Percentiles rank a stretch among this genome's conserved stretches.
Evolutionary conservation across 2,113 vertebrate species (phyloP).

Genomic region (Hippocampus barbouri): DNA sequence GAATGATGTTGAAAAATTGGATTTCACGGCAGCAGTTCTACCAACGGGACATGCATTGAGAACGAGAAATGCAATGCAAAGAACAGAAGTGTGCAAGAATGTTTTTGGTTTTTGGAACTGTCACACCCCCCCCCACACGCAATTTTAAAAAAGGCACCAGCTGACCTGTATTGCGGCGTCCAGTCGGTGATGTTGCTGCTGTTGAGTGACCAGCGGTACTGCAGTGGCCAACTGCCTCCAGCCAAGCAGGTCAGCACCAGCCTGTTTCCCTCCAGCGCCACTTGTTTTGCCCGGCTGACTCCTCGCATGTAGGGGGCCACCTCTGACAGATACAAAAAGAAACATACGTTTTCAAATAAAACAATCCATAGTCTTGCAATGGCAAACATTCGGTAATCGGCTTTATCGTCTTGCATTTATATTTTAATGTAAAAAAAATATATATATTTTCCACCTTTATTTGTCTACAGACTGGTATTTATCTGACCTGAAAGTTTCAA

Average conservation of each 20-base stretch:
- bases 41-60: conserved; percentile 14
- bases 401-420: too few relatives aligned
- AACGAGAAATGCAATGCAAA: not conserved
- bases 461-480: too few relatives aligned
- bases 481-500: too few relatives aligned
- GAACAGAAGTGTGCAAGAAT: not conserved
- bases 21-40: conserved; percentile 54
- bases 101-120: not conserved
- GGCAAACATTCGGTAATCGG: not conserved
- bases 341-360: not conserved
- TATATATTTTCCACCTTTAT: too few relatives aligned
- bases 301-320: conserved; percentile 63
- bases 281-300: conserved; percentile 41
- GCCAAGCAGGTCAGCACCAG: conserved; percentile 91
- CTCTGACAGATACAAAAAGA: conserved; percentile 65
- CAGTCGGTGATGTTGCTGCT: conserved; percentile 81
- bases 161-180: conserved; percentile 87
- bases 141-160: not conserved
- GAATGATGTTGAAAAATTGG: conserved; percentile 59
- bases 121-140: too few relatives aligned
- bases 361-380: not conserved
- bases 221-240: conserved; percentile 94
- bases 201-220: conserved; percentile 87
- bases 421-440: too few relatives aligned
- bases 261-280: conserved; percentile 85